A percentile compares a stretch with the other conserved stretches of the same genome.
These are phyloP conservation scores for Mimas tiliae DNA, from an alignment of 2,888 invertebrate genomes.

Conservation along the genomic window DNA sequence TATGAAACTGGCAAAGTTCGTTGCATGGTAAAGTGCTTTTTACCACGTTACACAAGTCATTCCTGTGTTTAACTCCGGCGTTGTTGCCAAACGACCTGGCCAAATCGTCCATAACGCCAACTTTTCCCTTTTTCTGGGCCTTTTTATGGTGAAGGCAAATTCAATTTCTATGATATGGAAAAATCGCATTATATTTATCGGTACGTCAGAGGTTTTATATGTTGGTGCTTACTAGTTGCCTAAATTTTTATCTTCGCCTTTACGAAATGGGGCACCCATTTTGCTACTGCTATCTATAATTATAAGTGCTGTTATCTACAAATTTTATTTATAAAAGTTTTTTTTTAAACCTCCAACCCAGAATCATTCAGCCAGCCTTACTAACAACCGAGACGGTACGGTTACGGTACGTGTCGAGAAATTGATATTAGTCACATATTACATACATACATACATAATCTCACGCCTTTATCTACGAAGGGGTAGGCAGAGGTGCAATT, in stretches of 20 bases:
- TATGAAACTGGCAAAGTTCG: slow-evolving; percentile 48
- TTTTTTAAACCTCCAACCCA: too few relatives aligned
- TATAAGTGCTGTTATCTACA: too few relatives aligned
- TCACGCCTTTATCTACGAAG: too few relatives aligned
- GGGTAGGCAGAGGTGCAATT: too few relatives aligned
- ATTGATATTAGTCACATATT: too few relatives aligned
- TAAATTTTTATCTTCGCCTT: not conserved
- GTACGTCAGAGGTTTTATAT: slow-evolving; percentile 10
- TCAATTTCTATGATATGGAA: slow-evolving; percentile 60
- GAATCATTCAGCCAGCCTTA: too few relatives aligned
- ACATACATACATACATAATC: too few relatives aligned
- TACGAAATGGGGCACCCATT: too few relatives aligned
- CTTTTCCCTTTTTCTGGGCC: slow-evolving; percentile 53
- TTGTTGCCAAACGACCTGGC: slow-evolving; percentile 63
- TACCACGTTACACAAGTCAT: slow-evolving; percentile 51
- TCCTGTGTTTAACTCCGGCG: slow-evolving; percentile 54
- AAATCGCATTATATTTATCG: slow-evolving; percentile 43
- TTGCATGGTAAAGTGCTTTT: slow-evolving; percentile 49
- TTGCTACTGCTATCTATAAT: too few relatives aligned
- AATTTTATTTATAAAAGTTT: too few relatives aligned
- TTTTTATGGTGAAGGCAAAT: slow-evolving; percentile 55
- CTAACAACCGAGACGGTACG: too few relatives aligned
- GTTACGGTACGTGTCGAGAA: too few relatives aligned
- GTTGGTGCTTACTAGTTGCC: not conserved
- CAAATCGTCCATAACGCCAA: slow-evolving; percentile 63